These are phyloP conservation scores for Solea senegalensis DNA, from an alignment of 2,113 vertebrate species.

Conservation along the genomic window DNA sequence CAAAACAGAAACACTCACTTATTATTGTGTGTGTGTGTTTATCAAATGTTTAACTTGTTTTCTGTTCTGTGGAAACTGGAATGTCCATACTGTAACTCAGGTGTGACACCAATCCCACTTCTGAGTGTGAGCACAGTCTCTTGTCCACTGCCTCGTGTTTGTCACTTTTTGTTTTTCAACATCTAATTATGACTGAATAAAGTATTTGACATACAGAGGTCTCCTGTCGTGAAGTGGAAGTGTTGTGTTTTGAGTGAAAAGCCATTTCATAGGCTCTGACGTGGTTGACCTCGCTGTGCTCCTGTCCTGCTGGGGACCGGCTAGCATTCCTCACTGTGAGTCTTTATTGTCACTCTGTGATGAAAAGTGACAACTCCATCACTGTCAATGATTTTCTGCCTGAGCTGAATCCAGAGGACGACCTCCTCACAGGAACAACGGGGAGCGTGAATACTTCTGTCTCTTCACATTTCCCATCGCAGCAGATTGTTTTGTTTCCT, in stretches of 20 bases:
- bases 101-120: no score
- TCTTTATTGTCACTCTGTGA: conserved; percentile 54
- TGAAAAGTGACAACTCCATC: conserved; percentile 45
- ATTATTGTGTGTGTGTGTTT: no score
- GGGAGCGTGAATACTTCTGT: conserved; percentile 28
- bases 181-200: not conserved
- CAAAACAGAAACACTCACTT: no score
- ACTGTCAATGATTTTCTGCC: conserved; percentile 13
- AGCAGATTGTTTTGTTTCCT: conserved; percentile 2
- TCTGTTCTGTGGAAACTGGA: no score
- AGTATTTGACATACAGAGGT: not conserved
- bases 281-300: conserved; percentile 16
- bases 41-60: no score
- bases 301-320: conserved; percentile 20
- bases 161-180: no score
- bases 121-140: no score
- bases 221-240: not conserved
- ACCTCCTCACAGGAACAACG: conserved; percentile 5
- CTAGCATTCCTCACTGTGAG: not conserved
- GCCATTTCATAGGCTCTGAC: conserved; percentile 8
- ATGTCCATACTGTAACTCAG: no score
- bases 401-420: conserved; percentile 32
- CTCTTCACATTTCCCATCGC: conserved; percentile 6
- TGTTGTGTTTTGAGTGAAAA: not conserved
- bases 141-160: no score